Evolutionary conservation across 2,113 vertebrate genomes (phyloP), one percentile per base, ranked within the genome.

Genomic region (Tyrannus savana): DNA sequence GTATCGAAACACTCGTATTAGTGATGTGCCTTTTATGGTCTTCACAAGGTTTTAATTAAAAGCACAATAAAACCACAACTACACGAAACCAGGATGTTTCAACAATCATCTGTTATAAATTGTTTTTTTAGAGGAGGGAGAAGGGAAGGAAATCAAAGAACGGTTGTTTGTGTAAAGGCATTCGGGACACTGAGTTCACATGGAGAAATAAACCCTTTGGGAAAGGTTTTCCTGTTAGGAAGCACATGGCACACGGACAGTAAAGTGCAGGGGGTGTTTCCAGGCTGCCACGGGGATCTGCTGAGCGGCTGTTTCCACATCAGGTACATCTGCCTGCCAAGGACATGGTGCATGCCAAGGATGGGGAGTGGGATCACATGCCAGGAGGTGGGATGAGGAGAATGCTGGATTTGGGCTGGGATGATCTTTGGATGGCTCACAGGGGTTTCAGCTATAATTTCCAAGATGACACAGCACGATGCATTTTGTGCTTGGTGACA

Each of bases 41-140:
- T 81, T 90, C 90, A 60, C 59, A 42, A 92, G 63, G 60, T 69
- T 72, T 80, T 58, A 53, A 84, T 81, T 90, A 91, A 93, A 96
- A 69, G 16, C 0, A 1, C 23, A 84, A 84, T 88, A 80, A 96
- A 89, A 87, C 24, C 76, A 49, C 2, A 0, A 35, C 5, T 52
- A 41, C 31, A n/a, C 76, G 93, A 93, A 88, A 90, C 49, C 31
- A 18, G 56, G 73, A 87, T 78, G 80, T 35, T 93, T 95, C 56
- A 59, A 62, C 82, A 86, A 59, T 83, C 89, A 62, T 88, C 90
- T 31, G 44, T 62, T 69, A 31, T 37, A 58, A 82, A 39, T 67
- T 79, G 37, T 37, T 47, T 75, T 73, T 42, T 50, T 52, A 14
- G 25, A 25, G 50, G 15, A 64, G 7, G 5, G 55, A 1, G 12